phyloP scores from a whole-genome alignment of 2,113 vertebrate species.

The Scatophagus argus region DNA sequence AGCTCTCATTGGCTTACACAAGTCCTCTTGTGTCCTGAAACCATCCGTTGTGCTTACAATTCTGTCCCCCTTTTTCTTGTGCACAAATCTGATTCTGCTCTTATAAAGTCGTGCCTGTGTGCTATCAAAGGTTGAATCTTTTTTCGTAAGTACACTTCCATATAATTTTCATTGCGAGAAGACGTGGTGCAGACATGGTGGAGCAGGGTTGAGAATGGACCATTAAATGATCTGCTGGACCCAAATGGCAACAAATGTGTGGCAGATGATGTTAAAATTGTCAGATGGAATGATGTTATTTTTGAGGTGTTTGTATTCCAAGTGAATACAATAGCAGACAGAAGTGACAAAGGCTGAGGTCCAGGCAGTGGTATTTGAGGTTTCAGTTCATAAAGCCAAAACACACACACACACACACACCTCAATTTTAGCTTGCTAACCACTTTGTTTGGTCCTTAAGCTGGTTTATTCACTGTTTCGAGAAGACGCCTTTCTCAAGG shows the following conservation, averaged over 20 bases:
- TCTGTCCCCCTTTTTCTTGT: too few species aligned
- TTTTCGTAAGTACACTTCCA: background rate
- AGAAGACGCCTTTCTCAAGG: background rate
- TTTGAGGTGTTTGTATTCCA: constrained; percentile 42
- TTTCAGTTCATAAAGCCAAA: background rate
- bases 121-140: constrained; percentile 2
- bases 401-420: background rate
- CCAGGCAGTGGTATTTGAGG: constrained; percentile 1
- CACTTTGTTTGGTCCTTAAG: background rate
- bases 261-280: constrained; percentile 50
- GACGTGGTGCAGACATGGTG: constrained; percentile 15
- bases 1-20: too few species aligned
- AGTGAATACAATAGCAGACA: constrained; percentile 27
- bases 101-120: background rate
- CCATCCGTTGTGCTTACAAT: too few species aligned
- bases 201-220: constrained; percentile 3
- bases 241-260: constrained; percentile 28
- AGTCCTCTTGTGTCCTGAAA: too few species aligned
- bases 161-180: background rate
- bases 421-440: background rate
- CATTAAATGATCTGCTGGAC: constrained; percentile 38
- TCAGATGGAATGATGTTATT: constrained; percentile 42
- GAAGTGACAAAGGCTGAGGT: constrained; percentile 25
- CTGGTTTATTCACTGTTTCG: background rate
- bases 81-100: constrained; percentile 16